Evolutionary conservation across 2,888 invertebrate genomes (phyloP), one percentile per base, ranked within the genome.

Genomic region (Polyommatus icarus): DNA sequence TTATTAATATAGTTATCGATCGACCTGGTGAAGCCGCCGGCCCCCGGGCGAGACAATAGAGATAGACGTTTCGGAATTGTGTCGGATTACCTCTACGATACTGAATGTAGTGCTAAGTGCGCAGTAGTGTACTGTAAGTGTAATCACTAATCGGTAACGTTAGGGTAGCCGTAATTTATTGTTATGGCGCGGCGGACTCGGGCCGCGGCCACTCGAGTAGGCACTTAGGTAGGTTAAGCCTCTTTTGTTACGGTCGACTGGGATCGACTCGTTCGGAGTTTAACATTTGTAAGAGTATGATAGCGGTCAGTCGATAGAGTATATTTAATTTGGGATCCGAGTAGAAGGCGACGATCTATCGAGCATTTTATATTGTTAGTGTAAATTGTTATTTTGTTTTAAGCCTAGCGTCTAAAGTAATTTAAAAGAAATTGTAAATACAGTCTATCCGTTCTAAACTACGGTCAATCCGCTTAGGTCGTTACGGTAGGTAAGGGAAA

Each of bases 361-460:
- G 93, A 93, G 93, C 93, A 93, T 93, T 93, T 92, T 89, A 91
- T 91, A 93, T 91, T 89, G 92, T 93, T 93, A 93, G 91, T 93
- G 92, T 93, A 92, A 92, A 93, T 93, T 93, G 93, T 93, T 93
- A 93, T 93, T 93, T 93, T 93, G 93, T 93, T 93, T 92, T 93
- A 93, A 93, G 93, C 88, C 88, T 86, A 93, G 92, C 89, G 85
- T 91, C 87, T 92, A 93, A 91, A 91, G 84, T 93, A 93, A 93
- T 90, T 92, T 92, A 93, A 93, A 90, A 67, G 29, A 67, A 85
- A 84, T 84, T 93, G 93, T 93, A 93, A 92, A 93, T 93, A 93
- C 86, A 84, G 89, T 90, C 89, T 92, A 91, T 90, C 86, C 88
- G 83, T 89, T 91, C 89, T 91, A 89, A 91, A 91, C 86, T 88